Evolutionary conservation across 2,888 invertebrate genomes (phyloP).

Genomic region (Cryptosula pallasiana): DNA sequence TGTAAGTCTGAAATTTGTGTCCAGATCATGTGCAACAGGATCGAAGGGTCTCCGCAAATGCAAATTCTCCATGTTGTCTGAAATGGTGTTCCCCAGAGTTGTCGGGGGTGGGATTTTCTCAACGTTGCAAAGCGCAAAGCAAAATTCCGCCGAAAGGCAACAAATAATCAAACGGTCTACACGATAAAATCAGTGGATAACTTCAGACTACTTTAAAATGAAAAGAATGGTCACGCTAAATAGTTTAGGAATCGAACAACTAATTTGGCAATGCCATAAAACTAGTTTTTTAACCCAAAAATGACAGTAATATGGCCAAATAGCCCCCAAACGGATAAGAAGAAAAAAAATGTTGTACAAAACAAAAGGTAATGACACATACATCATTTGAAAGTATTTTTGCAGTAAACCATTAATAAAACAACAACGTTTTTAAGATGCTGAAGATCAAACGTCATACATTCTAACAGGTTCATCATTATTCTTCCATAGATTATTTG

Average conservation of each 20-base stretch:
- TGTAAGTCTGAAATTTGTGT: neutral
- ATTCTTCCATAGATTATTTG: too few species aligned
- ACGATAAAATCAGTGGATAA: neutral
- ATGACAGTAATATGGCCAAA: too few species aligned
- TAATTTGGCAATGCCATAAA: too few species aligned
- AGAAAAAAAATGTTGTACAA: too few species aligned
- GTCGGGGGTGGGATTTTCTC: neutral
- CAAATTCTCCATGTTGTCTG: neutral
- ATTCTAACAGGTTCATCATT: too few species aligned
- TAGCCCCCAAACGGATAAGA: too few species aligned
- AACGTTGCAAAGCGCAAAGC: neutral
- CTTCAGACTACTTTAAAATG: neutral
- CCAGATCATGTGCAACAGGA: slow-evolving; percentile 13
- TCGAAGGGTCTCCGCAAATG: slow-evolving; percentile 22
- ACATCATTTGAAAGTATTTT: too few species aligned
- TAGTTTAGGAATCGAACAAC: neutral
- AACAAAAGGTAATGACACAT: too few species aligned
- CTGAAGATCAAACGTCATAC: too few species aligned
- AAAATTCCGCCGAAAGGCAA: neutral
- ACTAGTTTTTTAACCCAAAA: too few species aligned
- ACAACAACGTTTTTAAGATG: too few species aligned
- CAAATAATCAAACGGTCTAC: neutral
- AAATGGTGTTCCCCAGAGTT: neutral
- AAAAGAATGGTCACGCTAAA: neutral
- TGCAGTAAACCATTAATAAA: too few species aligned